These are phyloP conservation scores for Dicyrtomina minuta DNA, from an alignment of 2,888 invertebrate genomes.

Conservation along the genomic window DNA sequence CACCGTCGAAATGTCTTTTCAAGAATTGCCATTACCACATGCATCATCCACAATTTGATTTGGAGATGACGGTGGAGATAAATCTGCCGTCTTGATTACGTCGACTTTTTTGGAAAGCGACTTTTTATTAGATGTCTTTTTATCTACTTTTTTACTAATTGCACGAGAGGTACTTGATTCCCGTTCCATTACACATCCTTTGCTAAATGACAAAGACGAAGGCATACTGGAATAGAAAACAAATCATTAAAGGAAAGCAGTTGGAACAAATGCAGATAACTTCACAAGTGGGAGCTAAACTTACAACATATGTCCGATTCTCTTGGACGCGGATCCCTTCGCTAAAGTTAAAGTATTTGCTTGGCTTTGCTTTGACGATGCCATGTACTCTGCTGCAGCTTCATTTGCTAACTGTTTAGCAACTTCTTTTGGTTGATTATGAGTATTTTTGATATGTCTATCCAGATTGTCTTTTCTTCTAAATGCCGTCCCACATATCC, in stretches of 20 bases:
- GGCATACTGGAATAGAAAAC: no score
- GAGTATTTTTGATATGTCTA: constrained; percentile 52
- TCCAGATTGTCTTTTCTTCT: constrained; percentile 42
- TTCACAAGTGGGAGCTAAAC: no score
- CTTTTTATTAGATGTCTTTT: background rate
- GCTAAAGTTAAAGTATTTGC: background rate
- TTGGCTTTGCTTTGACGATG: constrained; percentile 16
- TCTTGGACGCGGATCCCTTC: no score
- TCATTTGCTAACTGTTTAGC: constrained; percentile 52
- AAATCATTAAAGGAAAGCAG: no score
- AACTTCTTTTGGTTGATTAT: constrained; percentile 53
- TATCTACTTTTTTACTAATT: no score
- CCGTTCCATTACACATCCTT: no score
- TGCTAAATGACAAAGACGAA: no score
- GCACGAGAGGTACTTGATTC: no score
- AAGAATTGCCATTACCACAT: no score
- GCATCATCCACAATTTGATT: constrained; percentile 8
- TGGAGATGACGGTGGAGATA: constrained; percentile 39
- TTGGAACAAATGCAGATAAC: no score
- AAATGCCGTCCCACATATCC: constrained; percentile 41
- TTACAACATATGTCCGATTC: no score
- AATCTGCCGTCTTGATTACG: constrained; percentile 44
- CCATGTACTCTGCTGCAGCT: constrained; percentile 51
- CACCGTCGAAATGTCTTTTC: no score
- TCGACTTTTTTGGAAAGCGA: background rate